A percentile compares a stretch with the other conserved stretches of the same genome.
Conservation (phyloP, 1,140 invertebrate genomes). For the Parasteatoda tepidariorum region DNA sequence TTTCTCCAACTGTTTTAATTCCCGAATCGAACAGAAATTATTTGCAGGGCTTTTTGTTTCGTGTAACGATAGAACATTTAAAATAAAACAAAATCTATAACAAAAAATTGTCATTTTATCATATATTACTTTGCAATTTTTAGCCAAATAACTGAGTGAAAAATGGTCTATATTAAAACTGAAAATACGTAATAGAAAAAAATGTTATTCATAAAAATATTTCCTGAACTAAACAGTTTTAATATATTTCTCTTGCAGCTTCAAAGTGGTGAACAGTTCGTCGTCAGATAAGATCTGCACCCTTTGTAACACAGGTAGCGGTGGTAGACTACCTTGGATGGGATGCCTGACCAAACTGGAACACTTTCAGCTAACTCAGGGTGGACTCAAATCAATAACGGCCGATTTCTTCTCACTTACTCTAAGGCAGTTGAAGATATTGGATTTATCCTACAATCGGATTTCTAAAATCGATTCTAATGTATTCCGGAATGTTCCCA, state of each 20-base stretch:
- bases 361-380: constrained; percentile 8
- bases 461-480: constrained; percentile 11
- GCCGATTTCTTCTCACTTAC: constrained; percentile 1
- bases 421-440: neutral
- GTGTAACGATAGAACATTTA: too few relatives aligned
- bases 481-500: neutral
- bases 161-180: too few relatives aligned
- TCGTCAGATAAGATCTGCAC: neutral
- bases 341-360: constrained; percentile 17
- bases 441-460: constrained; percentile 9
- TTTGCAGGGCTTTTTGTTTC: too few relatives aligned
- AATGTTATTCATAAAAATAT: neutral
- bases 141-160: too few relatives aligned
- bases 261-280: constrained; percentile 8
- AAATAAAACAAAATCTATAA: too few relatives aligned
- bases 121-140: too few relatives aligned
- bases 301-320: neutral
- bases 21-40: too few relatives aligned
- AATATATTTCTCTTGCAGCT: neutral
- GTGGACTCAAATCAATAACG: neutral
- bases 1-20: too few relatives aligned
- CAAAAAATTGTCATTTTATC: too few relatives aligned
- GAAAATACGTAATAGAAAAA: neutral
- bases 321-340: constrained; percentile 13
- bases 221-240: neutral